Conservation (phyloP, 2,797 vertebrate species). For the Sebastes goodei region DNA sequence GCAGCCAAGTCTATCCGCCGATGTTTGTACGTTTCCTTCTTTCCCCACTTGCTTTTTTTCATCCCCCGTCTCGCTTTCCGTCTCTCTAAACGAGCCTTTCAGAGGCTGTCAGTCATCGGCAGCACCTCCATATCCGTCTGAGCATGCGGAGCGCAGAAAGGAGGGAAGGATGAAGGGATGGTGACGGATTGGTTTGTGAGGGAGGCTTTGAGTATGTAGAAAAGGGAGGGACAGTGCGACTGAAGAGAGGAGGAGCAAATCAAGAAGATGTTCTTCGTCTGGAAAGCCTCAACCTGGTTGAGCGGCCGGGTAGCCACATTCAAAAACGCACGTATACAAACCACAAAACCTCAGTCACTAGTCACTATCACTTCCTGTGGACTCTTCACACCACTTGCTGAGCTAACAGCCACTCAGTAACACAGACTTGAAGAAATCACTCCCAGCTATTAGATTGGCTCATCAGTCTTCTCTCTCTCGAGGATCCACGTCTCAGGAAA, state of each 20-base stretch:
- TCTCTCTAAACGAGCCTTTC: slow-evolving; percentile 61
- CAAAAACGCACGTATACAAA: neutral
- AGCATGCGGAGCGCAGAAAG: slow-evolving; percentile 36
- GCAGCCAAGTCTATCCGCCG: slow-evolving; percentile 29
- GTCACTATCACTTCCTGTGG: neutral
- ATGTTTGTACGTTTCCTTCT: slow-evolving; percentile 27
- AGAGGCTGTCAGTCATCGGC: slow-evolving; percentile 64
- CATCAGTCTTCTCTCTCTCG: slow-evolving; percentile 1
- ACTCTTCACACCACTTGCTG: neutral
- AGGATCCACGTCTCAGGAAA: slow-evolving; percentile 32
- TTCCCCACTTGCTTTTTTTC: neutral
- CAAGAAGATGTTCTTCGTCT: neutral
- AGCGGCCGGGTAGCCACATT: neutral
- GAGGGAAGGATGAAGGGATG: slow-evolving; percentile 36
- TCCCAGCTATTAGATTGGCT: slow-evolving; percentile 10
- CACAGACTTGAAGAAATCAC: slow-evolving; percentile 3
- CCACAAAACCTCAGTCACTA: neutral
- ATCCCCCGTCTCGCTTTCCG: slow-evolving; percentile 12
- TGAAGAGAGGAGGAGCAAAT: slow-evolving; percentile 3
- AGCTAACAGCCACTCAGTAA: slow-evolving; percentile 6
- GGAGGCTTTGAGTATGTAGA: slow-evolving; percentile 13
- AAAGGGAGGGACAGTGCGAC: slow-evolving; percentile 8
- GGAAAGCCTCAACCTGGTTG: neutral
- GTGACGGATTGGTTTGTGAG: slow-evolving; percentile 49
- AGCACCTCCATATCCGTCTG: slow-evolving; percentile 57